phyloP scores from a whole-genome alignment of 2,797 vertebrate species.

The Gadopsis bispinosus region DNA sequence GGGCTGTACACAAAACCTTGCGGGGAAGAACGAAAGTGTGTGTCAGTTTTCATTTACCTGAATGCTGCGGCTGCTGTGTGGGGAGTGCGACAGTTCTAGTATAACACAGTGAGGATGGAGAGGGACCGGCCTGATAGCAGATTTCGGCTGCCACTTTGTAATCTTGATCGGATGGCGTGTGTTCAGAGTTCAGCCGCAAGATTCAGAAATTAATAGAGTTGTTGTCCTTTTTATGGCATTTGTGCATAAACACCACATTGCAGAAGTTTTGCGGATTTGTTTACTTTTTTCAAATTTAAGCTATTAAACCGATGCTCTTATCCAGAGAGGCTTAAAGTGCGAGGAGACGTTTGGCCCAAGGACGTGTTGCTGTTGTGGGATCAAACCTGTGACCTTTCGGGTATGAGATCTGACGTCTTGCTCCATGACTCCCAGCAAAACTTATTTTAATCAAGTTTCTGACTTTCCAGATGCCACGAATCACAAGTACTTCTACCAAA shows the following conservation, averaged over 20 bases:
- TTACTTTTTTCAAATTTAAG: neutral
- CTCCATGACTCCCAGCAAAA: constrained; percentile 13
- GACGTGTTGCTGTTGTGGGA: constrained; percentile 37
- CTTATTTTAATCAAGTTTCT: constrained; percentile 46
- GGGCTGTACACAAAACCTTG: constrained; percentile 64
- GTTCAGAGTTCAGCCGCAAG: constrained; percentile 25
- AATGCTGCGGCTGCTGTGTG: constrained; percentile 53
- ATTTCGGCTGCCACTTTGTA: constrained; percentile 55
- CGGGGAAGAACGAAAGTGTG: constrained; percentile 75
- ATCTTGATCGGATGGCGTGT: constrained; percentile 45
- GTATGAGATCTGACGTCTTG: constrained; percentile 14
- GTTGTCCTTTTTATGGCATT: neutral
- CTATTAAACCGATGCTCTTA: constrained; percentile 46
- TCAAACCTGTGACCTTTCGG: constrained; percentile 60
- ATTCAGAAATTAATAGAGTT: constrained; percentile 28
- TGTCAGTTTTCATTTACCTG: constrained; percentile 81
- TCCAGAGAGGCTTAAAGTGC: constrained; percentile 33
- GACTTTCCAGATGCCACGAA: constrained; percentile 27
- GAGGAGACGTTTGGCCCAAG: constrained; percentile 46
- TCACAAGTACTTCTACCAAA: neutral
- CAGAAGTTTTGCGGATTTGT: constrained; percentile 20
- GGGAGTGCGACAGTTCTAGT: constrained; percentile 53
- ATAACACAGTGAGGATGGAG: constrained; percentile 55
- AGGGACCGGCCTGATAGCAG: constrained; percentile 40
- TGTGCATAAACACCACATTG: neutral